Conservation (phyloP, 2,113 vertebrate genomes). For the Ctenomys sociabilis region DNA sequence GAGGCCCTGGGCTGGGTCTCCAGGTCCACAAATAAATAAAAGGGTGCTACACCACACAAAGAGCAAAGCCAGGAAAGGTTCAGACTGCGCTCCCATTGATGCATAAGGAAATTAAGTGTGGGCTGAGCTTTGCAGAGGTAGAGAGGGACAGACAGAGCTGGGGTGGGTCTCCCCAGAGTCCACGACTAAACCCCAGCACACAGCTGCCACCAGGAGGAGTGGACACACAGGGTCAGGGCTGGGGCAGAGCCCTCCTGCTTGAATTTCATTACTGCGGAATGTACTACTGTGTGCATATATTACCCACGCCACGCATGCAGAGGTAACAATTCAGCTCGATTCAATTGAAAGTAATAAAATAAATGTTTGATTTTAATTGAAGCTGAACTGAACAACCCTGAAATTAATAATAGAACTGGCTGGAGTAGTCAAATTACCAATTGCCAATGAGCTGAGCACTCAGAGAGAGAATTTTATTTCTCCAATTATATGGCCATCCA, state of each 20-base stretch:
- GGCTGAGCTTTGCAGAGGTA: background rate
- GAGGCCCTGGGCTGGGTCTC: background rate
- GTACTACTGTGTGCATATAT: constrained; percentile 61
- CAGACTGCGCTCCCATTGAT: background rate
- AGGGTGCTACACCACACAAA: constrained; percentile 38
- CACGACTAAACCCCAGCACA: background rate
- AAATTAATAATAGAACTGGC: constrained; percentile 77
- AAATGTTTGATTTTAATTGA: constrained; percentile 80
- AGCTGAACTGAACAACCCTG: constrained; percentile 72
- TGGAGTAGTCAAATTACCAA: constrained; percentile 66
- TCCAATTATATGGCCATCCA: constrained; percentile 69
- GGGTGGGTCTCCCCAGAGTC: background rate
- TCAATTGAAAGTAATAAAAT: constrained; percentile 78
- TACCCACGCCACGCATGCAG: constrained; percentile 62
- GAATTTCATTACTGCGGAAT: constrained; percentile 63
- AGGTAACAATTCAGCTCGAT: constrained; percentile 65
- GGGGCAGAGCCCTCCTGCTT: constrained; percentile 13
- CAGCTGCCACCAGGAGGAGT: background rate
- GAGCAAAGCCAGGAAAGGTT: background rate
- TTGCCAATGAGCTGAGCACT: constrained; percentile 58
- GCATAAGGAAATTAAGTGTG: constrained; percentile 49
- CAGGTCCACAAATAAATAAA: background rate
- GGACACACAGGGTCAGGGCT: background rate
- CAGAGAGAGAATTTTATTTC: constrained; percentile 75
- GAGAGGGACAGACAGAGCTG: background rate